Percentiles rank a stretch among this genome's conserved stretches.
phyloP scores from a whole-genome alignment of 2,888 invertebrate species.

The Melanophora roralis region DNA sequence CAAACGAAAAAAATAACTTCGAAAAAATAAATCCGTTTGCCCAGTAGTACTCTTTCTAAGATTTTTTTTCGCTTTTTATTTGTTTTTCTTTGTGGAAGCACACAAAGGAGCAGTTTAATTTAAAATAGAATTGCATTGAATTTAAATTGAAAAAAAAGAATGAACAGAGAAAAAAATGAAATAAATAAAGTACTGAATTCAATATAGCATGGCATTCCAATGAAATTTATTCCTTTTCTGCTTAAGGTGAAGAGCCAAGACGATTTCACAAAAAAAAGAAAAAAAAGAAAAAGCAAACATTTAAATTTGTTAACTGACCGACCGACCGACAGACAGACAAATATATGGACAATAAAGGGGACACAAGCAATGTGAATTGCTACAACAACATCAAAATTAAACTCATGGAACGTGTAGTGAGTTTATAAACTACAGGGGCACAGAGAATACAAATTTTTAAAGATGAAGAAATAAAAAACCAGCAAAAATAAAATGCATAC shows the following conservation, averaged over 20 bases:
- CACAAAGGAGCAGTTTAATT: constrained; percentile 58
- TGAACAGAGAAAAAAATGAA: constrained; percentile 19
- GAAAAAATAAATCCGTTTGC: constrained; percentile 4
- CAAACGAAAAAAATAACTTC: constrained; percentile 18
- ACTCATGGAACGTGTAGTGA: constrained; percentile 54
- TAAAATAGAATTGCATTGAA: constrained; percentile 63
- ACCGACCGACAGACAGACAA: neutral
- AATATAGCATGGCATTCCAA: constrained; percentile 59
- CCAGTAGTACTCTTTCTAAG: constrained; percentile 52
- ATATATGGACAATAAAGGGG: constrained; percentile 35
- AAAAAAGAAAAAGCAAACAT: too few relatives aligned
- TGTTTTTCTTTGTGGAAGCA: constrained; percentile 51
- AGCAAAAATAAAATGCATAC: constrained; percentile 32
- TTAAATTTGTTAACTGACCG: constrained; percentile 11
- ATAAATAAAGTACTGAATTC: constrained; percentile 48
- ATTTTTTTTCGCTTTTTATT: constrained; percentile 38
- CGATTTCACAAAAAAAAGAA: constrained; percentile 30
- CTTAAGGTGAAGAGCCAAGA: constrained; percentile 32
- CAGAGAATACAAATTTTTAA: constrained; percentile 60
- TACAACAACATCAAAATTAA: constrained; percentile 18
- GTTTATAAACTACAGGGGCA: constrained; percentile 60
- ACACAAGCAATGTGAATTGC: constrained; percentile 40
- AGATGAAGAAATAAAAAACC: too few relatives aligned
- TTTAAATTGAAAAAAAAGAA: constrained; percentile 58
- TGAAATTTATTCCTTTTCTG: constrained; percentile 56